Percentiles rank a stretch among this genome's conserved stretches.
Evolutionary conservation across 2,113 vertebrate species (phyloP).

Genomic region (Eurystomus gularis): DNA sequence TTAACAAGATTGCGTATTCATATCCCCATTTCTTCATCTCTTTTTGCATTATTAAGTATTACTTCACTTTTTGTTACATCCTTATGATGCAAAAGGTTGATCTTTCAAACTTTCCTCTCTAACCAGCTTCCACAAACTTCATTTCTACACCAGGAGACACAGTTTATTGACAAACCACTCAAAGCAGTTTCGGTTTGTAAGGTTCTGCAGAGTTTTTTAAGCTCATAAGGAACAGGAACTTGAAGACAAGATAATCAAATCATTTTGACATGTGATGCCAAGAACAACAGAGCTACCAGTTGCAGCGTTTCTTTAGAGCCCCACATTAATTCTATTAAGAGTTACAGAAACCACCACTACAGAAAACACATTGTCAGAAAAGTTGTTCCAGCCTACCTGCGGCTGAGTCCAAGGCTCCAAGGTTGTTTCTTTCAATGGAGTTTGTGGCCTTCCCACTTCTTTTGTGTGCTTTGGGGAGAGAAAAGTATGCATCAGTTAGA

Average conservation of each 20-base stretch:
- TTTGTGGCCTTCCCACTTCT: conserved; percentile 66
- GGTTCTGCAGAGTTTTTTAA: not conserved
- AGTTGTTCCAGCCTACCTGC: conserved; percentile 56
- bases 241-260: not conserved
- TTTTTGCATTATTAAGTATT: not conserved
- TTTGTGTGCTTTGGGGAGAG: conserved; percentile 59
- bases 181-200: not conserved
- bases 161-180: not conserved
- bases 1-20: not conserved
- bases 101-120: not conserved
- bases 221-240: not conserved
- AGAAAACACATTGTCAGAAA: not conserved
- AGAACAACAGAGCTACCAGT: not conserved
- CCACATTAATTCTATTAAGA: not conserved
- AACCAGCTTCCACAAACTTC: not conserved
- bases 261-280: accelerated
- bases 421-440: conserved; percentile 68
- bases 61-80: not conserved
- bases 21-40: not conserved
- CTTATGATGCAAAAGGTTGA: not conserved
- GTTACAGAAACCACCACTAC: not conserved
- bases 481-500: not conserved
- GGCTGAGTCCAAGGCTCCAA: conserved; percentile 74
- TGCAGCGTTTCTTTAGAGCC: not conserved
- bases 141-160: not conserved